Conservation (phyloP, 1,140 invertebrate genomes). For the Diorhabda elongata region DNA sequence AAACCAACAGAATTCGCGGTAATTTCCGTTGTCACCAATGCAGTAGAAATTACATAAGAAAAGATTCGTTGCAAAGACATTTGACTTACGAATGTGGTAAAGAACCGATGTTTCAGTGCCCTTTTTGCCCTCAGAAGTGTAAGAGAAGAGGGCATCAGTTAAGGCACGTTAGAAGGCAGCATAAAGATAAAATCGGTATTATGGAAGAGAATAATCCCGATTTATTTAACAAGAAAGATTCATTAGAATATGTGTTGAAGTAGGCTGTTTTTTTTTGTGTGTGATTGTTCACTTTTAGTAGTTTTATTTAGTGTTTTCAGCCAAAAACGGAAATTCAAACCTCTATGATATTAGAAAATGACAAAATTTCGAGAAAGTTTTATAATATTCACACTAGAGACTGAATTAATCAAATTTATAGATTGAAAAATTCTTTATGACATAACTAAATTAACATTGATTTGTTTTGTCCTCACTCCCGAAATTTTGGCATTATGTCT, state of each 20-base stretch:
- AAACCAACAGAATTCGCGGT: conserved; percentile 45
- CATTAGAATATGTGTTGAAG: background rate
- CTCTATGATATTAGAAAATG: too few species aligned
- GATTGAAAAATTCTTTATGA: too few species aligned
- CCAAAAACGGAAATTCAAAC: too few species aligned
- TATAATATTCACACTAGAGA: too few species aligned
- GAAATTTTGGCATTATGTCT: too few species aligned
- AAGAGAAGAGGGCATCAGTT: conserved; percentile 58
- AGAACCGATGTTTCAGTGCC: conserved; percentile 74
- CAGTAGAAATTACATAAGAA: conserved; percentile 60
- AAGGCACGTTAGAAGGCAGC: conserved; percentile 56
- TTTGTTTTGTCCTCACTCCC: too few species aligned
- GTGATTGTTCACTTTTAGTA: too few species aligned
- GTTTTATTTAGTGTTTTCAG: too few species aligned
- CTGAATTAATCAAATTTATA: too few species aligned
- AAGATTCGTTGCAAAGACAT: conserved; percentile 62
- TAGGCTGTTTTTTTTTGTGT: background rate
- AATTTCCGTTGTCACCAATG: conserved; percentile 59
- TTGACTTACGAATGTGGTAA: conserved; percentile 63
- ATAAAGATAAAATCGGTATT: conserved; percentile 50
- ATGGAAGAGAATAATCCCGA: conserved; percentile 47
- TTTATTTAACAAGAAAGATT: conserved; percentile 23
- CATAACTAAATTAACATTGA: too few species aligned
- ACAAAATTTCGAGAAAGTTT: too few species aligned
- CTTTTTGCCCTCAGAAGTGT: conserved; percentile 64